Percentiles rank a stretch among this genome's conserved stretches.
Conservation (phyloP, 2,888 invertebrate species). For the Zaprionus bogoriensis region DNA sequence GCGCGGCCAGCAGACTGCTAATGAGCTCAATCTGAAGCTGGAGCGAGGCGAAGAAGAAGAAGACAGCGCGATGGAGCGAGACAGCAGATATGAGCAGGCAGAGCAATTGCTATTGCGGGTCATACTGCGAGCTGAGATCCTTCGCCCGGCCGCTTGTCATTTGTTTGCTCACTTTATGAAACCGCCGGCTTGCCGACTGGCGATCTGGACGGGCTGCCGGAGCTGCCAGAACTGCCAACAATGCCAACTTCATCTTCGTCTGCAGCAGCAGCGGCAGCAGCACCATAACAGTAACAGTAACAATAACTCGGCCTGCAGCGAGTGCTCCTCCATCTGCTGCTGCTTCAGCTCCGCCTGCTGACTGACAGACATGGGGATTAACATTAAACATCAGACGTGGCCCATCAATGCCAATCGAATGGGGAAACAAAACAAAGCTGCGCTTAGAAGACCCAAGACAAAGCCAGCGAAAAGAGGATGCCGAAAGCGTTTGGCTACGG, state of each 20-base stretch:
- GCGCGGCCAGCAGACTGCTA: constrained; percentile 25
- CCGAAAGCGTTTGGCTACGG: not conserved
- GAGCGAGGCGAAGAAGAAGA: not conserved
- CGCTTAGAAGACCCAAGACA: constrained; percentile 8
- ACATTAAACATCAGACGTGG: constrained; percentile 64
- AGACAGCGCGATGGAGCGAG: not conserved
- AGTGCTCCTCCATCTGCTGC: constrained; percentile 15
- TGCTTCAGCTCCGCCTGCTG: constrained; percentile 30
- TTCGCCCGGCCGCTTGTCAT: constrained; percentile 52
- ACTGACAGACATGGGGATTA: constrained; percentile 72
- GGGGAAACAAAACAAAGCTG: constrained; percentile 28
- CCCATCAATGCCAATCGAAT: constrained; percentile 43
- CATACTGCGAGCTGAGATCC: not conserved
- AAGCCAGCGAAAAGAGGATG: constrained; percentile 2
- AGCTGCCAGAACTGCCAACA: constrained; percentile 44
- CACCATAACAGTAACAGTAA: constrained; percentile 47
- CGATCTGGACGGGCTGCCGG: constrained; percentile 1
- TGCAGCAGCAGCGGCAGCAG: constrained; percentile 5
- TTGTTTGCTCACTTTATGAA: constrained; percentile 74
- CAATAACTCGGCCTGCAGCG: constrained; percentile 52
- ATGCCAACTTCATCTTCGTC: constrained; percentile 74
- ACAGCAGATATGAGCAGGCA: no score
- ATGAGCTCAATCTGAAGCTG: constrained; percentile 30
- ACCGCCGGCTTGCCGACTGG: constrained; percentile 27
- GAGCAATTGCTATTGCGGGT: no score